Percentiles rank a stretch among this genome's conserved stretches.
Evolutionary conservation across 2,797 vertebrate species (phyloP).

Genomic region (Xenentodon cancila): DNA sequence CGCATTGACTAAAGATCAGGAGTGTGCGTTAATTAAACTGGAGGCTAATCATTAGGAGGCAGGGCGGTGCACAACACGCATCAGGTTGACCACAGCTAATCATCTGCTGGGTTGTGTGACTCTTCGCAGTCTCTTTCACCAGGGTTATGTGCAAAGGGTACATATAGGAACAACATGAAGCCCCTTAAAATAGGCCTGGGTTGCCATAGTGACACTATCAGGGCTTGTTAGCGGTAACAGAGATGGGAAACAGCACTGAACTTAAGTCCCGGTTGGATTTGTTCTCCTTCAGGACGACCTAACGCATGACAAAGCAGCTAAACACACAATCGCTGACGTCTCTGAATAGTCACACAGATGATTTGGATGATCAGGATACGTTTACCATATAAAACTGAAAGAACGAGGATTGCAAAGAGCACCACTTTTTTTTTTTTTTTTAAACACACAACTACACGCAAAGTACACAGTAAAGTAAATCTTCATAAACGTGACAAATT

Average conservation of each 20-base stretch:
- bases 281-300: constrained; percentile 35
- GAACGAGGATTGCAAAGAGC: constrained; percentile 27
- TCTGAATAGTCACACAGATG: constrained; percentile 9
- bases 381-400: constrained; percentile 5
- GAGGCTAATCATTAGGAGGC: constrained; percentile 12
- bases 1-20: constrained; percentile 39
- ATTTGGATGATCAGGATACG: constrained; percentile 11
- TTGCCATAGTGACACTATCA: constrained; percentile 60
- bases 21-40: constrained; percentile 33
- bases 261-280: constrained; percentile 23
- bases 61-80: constrained; percentile 28
- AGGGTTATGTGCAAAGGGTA: constrained; percentile 28
- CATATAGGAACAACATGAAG: constrained; percentile 34
- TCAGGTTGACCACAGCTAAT: constrained; percentile 22
- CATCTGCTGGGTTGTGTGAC: constrained; percentile 15
- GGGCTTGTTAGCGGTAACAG: constrained; percentile 27
- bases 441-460: constrained; percentile 38
- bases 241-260: constrained; percentile 37
- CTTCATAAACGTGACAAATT: constrained; percentile 31
- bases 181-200: constrained; percentile 45
- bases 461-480: constrained; percentile 21
- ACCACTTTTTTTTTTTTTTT: neutral
- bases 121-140: neutral
- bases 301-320: constrained; percentile 33
- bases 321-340: constrained; percentile 28